These are phyloP conservation scores for Rousettus madagascariensis DNA, from an alignment of 2,797 vertebrate genomes.

Conservation along the genomic window DNA sequence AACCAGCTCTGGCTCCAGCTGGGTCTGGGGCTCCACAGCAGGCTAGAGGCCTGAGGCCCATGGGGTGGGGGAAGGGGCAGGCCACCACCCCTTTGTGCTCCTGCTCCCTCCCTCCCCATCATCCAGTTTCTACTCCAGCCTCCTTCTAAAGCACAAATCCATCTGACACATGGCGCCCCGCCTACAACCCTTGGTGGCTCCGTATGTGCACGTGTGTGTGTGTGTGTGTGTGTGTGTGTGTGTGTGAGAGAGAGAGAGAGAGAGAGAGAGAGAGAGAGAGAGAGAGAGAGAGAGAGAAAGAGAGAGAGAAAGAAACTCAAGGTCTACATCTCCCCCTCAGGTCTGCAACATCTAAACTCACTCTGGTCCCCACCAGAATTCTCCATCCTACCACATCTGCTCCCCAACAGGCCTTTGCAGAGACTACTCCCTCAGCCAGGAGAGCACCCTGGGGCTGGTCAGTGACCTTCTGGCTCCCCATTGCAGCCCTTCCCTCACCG, in stretches of 20 bases:
- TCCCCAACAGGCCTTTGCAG: background rate
- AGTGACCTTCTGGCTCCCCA: background rate
- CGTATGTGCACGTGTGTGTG: fast-evolving
- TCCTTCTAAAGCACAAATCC: background rate
- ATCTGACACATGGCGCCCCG: background rate
- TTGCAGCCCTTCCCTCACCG: background rate
- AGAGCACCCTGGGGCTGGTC: background rate
- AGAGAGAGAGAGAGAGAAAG: no score
- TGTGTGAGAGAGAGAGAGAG: no score
- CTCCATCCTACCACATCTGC: background rate
- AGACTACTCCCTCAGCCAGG: background rate
- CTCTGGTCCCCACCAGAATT: background rate
- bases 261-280: no score
- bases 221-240: no score
- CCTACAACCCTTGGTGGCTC: background rate
- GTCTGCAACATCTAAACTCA: background rate
- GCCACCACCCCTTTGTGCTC: background rate
- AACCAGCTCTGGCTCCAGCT: background rate
- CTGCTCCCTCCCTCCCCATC: background rate
- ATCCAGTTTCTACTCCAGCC: background rate
- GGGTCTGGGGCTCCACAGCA: background rate
- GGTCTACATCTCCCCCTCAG: background rate
- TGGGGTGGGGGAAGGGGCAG: background rate
- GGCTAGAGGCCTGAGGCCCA: background rate
- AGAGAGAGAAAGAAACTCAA: no score